phyloP scores from a whole-genome alignment of 2,888 invertebrate species.

The Tetragnatha montana region DNA sequence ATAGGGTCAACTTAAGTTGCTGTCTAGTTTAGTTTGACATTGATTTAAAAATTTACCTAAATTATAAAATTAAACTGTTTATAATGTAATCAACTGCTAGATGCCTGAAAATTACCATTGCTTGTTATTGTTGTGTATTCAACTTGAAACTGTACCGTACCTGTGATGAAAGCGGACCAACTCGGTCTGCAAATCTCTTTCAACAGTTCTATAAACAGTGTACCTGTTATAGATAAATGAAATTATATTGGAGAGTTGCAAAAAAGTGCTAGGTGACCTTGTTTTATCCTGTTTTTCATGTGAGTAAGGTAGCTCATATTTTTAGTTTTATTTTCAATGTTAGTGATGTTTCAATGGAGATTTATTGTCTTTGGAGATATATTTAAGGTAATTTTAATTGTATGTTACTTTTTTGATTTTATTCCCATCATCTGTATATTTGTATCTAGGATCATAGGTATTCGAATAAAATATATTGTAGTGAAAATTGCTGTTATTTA shows the following conservation, averaged over 20 bases:
- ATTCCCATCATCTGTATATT: slow-evolving; percentile 40
- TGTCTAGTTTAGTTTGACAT: too few relatives aligned
- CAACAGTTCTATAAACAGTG: not conserved
- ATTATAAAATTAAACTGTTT: too few relatives aligned
- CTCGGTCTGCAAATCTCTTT: not conserved
- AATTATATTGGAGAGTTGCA: not conserved
- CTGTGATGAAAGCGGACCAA: not conserved
- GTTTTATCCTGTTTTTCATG: not conserved
- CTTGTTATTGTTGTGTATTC: too few relatives aligned
- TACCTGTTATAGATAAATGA: not conserved
- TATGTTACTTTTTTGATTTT: slow-evolving; percentile 35
- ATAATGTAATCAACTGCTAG: too few relatives aligned
- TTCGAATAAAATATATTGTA: slow-evolving; percentile 29
- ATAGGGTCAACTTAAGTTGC: too few relatives aligned
- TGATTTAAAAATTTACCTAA: too few relatives aligned
- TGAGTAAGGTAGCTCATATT: not conserved
- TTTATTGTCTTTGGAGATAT: slow-evolving; percentile 26
- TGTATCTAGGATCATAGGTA: slow-evolving; percentile 24
- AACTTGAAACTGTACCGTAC: too few relatives aligned
- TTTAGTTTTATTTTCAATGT: slow-evolving; percentile 3
- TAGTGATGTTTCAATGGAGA: slow-evolving; percentile 7
- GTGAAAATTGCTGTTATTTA: not conserved
- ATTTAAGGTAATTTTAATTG: slow-evolving; percentile 30
- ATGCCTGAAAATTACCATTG: too few relatives aligned
- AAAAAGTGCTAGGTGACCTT: not conserved